Base-by-base conservation (phyloP, 2,888 invertebrate species). In the Ochropacha duplaris region DNA sequence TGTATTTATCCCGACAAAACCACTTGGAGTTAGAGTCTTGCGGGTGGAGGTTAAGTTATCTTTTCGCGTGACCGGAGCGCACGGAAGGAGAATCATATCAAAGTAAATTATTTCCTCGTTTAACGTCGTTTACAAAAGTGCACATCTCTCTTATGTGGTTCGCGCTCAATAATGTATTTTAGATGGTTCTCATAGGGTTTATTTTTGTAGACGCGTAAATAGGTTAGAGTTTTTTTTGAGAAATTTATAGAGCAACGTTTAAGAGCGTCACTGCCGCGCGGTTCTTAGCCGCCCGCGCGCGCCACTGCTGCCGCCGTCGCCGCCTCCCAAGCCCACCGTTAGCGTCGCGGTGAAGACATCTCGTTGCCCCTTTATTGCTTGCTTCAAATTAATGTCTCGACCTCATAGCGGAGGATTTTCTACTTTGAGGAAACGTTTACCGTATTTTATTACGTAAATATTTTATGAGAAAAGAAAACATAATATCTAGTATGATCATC, bases 341-440 rank as follows among this genome's bases (percentile, higher is more conserved):
- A 49, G 58, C 57, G 72, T 65, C 72, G 73, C 78, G 78, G 81
- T 80, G 83, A 87, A 87, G 86, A 88, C 86, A 85, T 86, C 86
- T 86, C 80, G 80, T 82, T 86, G 86, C 81, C 85, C 83, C 88
- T 91, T 91, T 92, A 92, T 92, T 92, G 90, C 92, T 88, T 79
- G 88, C 84, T 84, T 86, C 84, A 92, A 91, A 92, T 92, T 92
- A 92, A 91, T 92, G 89, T 88, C 88, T 82, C 87, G 82, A 87
- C 87, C 86, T 86, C 79, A 81, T 76, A 76, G 74, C 78, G 74
- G 76, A 84, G 83, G 83, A 88, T 88, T 85, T 86, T 84, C 79
- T 87, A 86, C 87, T 88, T 87, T 88, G 90, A 86, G 86, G 81
- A 62, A 83, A 79, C 84, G 79, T 86, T 90, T 87, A 87, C 83